phyloP scores from a whole-genome alignment of 2,888 invertebrate species.

The Zootermopsis nevadensis region DNA sequence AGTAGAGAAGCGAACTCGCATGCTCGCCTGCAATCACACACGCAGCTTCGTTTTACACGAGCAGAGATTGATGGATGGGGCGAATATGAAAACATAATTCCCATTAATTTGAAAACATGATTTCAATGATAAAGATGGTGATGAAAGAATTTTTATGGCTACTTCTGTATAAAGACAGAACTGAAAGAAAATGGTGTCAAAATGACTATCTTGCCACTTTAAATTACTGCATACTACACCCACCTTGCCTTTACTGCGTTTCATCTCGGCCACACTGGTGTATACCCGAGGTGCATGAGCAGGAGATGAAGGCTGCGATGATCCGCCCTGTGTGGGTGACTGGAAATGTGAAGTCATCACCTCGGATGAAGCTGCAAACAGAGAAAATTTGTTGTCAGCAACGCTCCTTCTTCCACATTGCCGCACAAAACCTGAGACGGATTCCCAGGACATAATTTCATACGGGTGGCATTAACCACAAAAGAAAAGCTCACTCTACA shows the following conservation, averaged over 20 bases:
- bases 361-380: slow-evolving; percentile 57
- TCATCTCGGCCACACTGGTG: slow-evolving; percentile 96
- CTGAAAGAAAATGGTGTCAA: background rate
- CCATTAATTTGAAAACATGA: background rate
- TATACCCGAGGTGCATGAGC: slow-evolving; percentile 79
- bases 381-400: background rate
- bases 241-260: slow-evolving; percentile 82
- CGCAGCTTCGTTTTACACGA: no score
- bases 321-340: slow-evolving; percentile 61
- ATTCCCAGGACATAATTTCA: no score
- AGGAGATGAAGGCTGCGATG: slow-evolving; percentile 76
- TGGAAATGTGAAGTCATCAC: slow-evolving; percentile 83
- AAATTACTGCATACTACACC: slow-evolving; percentile 60
- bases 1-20: slow-evolving; percentile 66
- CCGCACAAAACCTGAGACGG: no score
- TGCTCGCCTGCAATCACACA: slow-evolving; percentile 64
- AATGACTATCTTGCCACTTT: slow-evolving; percentile 58
- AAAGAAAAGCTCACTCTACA: no score
- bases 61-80: no score
- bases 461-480: no score
- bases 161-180: no score
- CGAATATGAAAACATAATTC: background rate
- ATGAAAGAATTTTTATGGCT: no score
- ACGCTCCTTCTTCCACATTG: no score
- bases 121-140: no score